Percentiles rank a stretch among this genome's conserved stretches.
These are phyloP conservation scores for Oligia strigilis DNA, from an alignment of 2,888 invertebrate species.

Conservation along the genomic window DNA sequence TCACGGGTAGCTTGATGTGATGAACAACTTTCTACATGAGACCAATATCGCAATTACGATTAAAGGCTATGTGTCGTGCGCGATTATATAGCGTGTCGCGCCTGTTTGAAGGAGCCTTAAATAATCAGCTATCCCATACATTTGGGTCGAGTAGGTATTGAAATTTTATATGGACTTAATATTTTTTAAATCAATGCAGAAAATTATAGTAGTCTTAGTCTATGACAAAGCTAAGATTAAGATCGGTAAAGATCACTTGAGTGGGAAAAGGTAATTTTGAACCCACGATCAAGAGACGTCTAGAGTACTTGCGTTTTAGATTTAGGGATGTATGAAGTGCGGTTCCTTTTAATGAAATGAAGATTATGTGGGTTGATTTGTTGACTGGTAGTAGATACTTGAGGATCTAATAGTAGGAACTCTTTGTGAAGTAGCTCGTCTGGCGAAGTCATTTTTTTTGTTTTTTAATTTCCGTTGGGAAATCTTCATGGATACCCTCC, in stretches of 20 bases:
- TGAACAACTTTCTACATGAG: too few species aligned
- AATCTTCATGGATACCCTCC: background rate
- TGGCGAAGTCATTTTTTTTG: background rate
- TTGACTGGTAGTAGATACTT: slow-evolving; percentile 5
- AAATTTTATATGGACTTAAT: too few species aligned
- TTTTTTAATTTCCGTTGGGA: background rate
- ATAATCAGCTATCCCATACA: too few species aligned
- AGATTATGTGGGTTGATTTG: slow-evolving; percentile 14
- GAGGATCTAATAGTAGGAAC: background rate
- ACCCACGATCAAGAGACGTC: slow-evolving; percentile 33
- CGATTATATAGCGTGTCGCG: too few species aligned
- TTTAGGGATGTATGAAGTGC: slow-evolving; percentile 11
- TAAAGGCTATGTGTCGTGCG: too few species aligned
- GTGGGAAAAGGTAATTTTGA: slow-evolving; percentile 57
- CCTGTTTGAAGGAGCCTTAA: too few species aligned
- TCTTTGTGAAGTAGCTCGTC: background rate
- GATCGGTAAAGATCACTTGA: slow-evolving; percentile 39
- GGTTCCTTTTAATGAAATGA: slow-evolving; percentile 12
- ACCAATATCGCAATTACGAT: too few species aligned
- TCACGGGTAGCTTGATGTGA: too few species aligned
- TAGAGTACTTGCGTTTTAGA: slow-evolving; percentile 22
- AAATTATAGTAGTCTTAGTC: background rate
- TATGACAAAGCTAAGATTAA: slow-evolving; percentile 40
- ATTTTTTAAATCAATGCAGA: too few species aligned
- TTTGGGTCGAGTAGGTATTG: too few species aligned